A percentile compares a stretch with the other conserved stretches of the same genome.
Evolutionary conservation across 2,113 vertebrate genomes (phyloP).

Genomic region (Seriola rivoliana): DNA sequence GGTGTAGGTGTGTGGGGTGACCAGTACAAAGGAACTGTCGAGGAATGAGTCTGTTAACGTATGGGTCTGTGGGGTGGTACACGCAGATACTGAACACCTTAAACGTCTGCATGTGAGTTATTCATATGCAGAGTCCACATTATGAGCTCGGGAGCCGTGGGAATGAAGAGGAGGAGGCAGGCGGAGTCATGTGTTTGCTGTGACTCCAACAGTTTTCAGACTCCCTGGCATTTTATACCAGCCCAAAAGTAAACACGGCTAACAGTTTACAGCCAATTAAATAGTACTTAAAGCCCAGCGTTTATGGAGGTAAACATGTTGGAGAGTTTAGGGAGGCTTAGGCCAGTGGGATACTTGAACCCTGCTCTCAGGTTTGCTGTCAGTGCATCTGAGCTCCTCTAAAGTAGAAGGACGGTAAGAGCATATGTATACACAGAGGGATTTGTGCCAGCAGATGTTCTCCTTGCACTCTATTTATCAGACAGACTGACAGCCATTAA

Average conservation of each 20-base stretch:
- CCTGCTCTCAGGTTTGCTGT: slow-evolving; percentile 69
- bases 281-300: slow-evolving; percentile 87
- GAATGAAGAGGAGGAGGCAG: slow-evolving; percentile 68
- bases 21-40: slow-evolving; percentile 84
- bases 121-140: slow-evolving; percentile 84
- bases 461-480: slow-evolving; percentile 83
- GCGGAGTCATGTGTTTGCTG: slow-evolving; percentile 72
- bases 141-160: slow-evolving; percentile 87
- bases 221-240: slow-evolving; percentile 90
- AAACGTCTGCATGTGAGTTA: slow-evolving; percentile 87
- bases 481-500: slow-evolving; percentile 78
- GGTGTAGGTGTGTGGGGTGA: slow-evolving; percentile 62
- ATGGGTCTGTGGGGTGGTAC: slow-evolving; percentile 88
- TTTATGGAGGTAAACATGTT: slow-evolving; percentile 93
- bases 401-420: slow-evolving; percentile 71
- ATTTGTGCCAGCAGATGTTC: slow-evolving; percentile 80
- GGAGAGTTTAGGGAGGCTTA: slow-evolving; percentile 83
- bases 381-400: slow-evolving; percentile 52
- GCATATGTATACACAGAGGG: slow-evolving; percentile 76
- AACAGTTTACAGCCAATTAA: slow-evolving; percentile 95
- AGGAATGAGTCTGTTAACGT: slow-evolving; percentile 80
- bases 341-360: slow-evolving; percentile 73
- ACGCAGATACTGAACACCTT: slow-evolving; percentile 90
- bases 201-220: slow-evolving; percentile 90
- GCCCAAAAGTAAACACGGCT: slow-evolving; percentile 89